These are phyloP conservation scores for Burhinus oedicnemus DNA, from an alignment of 2,113 vertebrate genomes.

Conservation along the genomic window DNA sequence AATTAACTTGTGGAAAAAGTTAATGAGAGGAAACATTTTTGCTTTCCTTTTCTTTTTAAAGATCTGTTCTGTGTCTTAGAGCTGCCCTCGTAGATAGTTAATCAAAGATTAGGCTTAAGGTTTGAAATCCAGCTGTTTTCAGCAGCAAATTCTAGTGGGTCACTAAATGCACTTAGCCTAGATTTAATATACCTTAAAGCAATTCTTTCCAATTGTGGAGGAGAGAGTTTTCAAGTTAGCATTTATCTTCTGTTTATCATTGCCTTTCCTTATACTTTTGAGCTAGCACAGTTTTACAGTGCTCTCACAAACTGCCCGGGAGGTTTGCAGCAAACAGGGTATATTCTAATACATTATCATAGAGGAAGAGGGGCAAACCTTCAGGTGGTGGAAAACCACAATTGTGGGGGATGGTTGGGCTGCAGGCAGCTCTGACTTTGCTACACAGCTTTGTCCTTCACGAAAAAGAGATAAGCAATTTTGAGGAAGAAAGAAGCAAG, in stretches of 20 bases:
- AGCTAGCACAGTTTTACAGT: neutral
- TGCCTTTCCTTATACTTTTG: neutral
- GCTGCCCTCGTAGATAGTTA: neutral
- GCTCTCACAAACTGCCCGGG: neutral
- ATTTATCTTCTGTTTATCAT: neutral
- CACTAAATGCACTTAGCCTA: neutral
- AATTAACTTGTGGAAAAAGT: neutral
- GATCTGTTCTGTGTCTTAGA: neutral
- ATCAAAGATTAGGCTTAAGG: neutral
- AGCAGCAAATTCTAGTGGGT: neutral
- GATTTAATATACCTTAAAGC: neutral
- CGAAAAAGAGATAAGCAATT: too few species aligned
- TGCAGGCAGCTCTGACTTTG: too few species aligned
- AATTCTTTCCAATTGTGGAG: neutral
- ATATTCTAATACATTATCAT: neutral
- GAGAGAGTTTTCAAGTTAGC: neutral
- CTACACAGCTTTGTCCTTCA: too few species aligned
- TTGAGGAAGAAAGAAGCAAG: too few species aligned
- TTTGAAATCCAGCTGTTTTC: conserved; percentile 16
- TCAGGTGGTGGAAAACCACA: neutral
- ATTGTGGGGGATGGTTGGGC: too few species aligned
- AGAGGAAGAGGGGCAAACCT: neutral
- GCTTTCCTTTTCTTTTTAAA: neutral
- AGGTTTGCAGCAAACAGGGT: neutral
- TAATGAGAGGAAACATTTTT: neutral